These are phyloP conservation scores for Sphinx pinastri DNA, from an alignment of 2,888 invertebrate species.

Conservation along the genomic window DNA sequence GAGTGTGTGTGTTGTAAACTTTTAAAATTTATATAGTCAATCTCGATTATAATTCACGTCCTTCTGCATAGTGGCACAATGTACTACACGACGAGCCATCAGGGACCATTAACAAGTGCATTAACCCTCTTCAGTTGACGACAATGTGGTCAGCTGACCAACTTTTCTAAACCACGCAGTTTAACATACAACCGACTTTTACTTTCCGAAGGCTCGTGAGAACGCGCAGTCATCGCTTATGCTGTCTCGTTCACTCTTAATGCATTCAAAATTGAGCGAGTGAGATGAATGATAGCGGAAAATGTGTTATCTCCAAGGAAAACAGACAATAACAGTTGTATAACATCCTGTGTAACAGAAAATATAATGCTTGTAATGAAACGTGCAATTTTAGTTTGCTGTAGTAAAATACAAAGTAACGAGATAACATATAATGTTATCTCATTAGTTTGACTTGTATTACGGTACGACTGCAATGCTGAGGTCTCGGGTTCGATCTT, in stretches of 20 bases:
- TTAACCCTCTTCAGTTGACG: slow-evolving; percentile 15
- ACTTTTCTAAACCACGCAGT: slow-evolving; percentile 18
- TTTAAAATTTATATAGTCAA: too few species aligned
- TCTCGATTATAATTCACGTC: background rate
- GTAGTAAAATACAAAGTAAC: too few species aligned
- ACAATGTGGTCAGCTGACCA: slow-evolving; percentile 23
- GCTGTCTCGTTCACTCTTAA: slow-evolving; percentile 44
- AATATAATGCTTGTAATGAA: background rate
- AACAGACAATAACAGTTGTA: slow-evolving; percentile 41
- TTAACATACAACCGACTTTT: slow-evolving; percentile 34
- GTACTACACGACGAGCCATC: background rate
- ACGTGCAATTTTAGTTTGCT: too few species aligned
- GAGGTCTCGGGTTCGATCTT: too few species aligned
- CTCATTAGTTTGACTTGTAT: too few species aligned
- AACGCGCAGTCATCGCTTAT: slow-evolving; percentile 11
- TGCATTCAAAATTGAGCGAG: slow-evolving; percentile 42
- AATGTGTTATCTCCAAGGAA: slow-evolving; percentile 38
- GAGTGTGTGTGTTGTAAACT: too few species aligned
- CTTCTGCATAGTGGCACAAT: background rate
- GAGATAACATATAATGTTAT: too few species aligned
- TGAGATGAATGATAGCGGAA: slow-evolving; percentile 47
- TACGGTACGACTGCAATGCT: too few species aligned
- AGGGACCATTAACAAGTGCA: background rate
- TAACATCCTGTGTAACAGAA: slow-evolving; percentile 32
- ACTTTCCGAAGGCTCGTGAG: slow-evolving; percentile 36